Evolutionary conservation across 2,113 vertebrate species (phyloP).

Genomic region (cat (Felis catus)): DNA sequence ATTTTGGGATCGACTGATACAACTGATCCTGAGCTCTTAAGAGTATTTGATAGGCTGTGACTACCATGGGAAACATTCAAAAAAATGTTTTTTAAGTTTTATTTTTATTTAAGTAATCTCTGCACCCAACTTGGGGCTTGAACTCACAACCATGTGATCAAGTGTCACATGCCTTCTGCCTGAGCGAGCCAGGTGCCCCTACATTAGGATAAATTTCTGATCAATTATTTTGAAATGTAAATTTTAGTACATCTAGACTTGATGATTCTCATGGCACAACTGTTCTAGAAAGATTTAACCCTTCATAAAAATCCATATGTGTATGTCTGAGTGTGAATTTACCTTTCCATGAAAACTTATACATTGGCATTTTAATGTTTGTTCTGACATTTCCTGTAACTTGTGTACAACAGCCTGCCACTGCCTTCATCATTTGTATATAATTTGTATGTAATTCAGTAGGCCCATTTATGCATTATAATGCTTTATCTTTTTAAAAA

Average conservation of each 20-base stretch:
- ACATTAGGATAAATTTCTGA: not conserved
- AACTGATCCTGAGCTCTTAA: too few species aligned
- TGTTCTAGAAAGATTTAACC: not conserved
- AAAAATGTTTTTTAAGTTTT: not conserved
- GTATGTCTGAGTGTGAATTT: not conserved
- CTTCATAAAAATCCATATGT: not conserved
- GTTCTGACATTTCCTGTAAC: not conserved
- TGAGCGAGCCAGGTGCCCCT: not conserved
- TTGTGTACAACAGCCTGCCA: not conserved
- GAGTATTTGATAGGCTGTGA: not conserved
- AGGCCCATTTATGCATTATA: not conserved
- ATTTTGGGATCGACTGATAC: too few species aligned
- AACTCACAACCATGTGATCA: not conserved
- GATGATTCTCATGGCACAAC: not conserved
- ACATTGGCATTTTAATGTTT: not conserved
- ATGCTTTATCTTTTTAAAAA: not conserved
- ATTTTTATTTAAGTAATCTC: not conserved
- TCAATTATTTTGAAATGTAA: not conserved
- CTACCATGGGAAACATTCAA: not conserved
- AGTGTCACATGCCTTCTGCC: not conserved
- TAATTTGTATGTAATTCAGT: not conserved
- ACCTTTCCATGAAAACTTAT: not conserved
- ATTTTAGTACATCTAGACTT: not conserved
- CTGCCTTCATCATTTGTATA: not conserved
- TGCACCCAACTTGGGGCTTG: not conserved